These are phyloP conservation scores for Hirtodrosophila duncani DNA, from an alignment of 2,888 invertebrate genomes.

Conservation along the genomic window DNA sequence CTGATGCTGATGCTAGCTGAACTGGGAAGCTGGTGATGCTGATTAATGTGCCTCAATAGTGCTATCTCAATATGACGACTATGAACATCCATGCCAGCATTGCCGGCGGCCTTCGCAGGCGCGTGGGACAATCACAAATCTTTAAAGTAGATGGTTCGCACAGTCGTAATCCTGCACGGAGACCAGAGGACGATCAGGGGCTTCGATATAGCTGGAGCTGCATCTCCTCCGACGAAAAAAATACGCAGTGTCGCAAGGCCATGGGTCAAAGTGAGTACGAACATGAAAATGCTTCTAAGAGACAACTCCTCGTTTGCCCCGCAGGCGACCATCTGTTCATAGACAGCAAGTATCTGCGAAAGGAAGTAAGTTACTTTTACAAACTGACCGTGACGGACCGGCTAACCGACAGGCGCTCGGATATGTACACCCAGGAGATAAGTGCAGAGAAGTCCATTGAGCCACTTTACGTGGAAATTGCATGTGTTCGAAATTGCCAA, in stretches of 20 bases:
- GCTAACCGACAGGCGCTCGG: not conserved
- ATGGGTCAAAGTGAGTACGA: conserved; percentile 7
- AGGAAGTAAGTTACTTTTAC: too few relatives aligned
- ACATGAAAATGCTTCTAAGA: too few relatives aligned
- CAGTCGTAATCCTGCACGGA: conserved; percentile 24
- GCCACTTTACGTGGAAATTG: conserved; percentile 6
- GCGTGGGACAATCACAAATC: not conserved
- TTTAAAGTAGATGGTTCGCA: conserved; percentile 22
- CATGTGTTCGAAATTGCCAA: conserved; percentile 28
- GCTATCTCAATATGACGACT: conserved; percentile 26
- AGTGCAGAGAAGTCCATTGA: not conserved
- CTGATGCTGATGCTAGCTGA: too few relatives aligned
- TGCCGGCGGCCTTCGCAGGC: conserved; percentile 13
- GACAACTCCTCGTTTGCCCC: too few relatives aligned
- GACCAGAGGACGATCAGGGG: not conserved
- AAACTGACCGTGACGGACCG: conserved; percentile 1
- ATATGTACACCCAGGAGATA: conserved; percentile 5
- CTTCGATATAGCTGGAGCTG: conserved; percentile 24
- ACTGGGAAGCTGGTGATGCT: too few relatives aligned
- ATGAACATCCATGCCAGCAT: conserved; percentile 12
- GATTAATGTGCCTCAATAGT: conserved; percentile 3
- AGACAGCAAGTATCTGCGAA: too few relatives aligned
- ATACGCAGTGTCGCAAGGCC: not conserved
- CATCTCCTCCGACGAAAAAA: not conserved
- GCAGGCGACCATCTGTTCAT: too few relatives aligned